Percentiles rank a stretch among this genome's conserved stretches.
Conservation (phyloP, 2,888 invertebrate species). For the Actias luna region DNA sequence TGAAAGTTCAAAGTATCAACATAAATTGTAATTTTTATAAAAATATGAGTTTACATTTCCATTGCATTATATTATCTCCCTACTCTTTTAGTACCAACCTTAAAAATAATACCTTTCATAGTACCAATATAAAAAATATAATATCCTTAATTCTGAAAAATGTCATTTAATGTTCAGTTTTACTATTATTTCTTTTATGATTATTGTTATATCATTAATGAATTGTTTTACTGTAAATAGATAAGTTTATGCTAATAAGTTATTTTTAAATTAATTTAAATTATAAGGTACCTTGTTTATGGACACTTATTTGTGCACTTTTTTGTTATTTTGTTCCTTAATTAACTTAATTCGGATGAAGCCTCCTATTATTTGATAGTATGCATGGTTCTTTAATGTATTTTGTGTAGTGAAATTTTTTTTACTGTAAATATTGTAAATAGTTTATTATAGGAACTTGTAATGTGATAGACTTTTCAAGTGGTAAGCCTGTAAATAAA, state of each 20-base stretch:
- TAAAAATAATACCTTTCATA: not conserved
- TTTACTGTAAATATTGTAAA: conserved; percentile 62
- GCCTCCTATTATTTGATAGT: conserved; percentile 43
- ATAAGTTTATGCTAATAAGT: conserved; percentile 43
- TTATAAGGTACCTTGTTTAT: conserved; percentile 28
- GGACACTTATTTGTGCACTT: conserved; percentile 48
- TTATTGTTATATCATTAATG: conserved; percentile 38
- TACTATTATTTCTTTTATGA: conserved; percentile 14
- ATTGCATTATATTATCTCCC: not conserved
- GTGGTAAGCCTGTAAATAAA: conserved; percentile 78
- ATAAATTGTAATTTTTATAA: not conserved
- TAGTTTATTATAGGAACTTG: conserved; percentile 63
- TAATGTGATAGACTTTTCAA: conserved; percentile 74
- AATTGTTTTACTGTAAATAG: conserved; percentile 44
- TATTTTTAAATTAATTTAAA: conserved; percentile 48
- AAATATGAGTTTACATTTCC: not conserved
- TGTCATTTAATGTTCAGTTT: conserved; percentile 6
- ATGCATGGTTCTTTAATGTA: conserved; percentile 53
- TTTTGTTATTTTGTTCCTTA: conserved; percentile 58
- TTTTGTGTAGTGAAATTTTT: conserved; percentile 49
- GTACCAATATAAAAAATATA: not conserved
- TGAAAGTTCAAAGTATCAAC: not conserved
- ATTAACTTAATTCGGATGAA: conserved; percentile 41
- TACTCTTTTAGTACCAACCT: not conserved
- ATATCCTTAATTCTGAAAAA: not conserved